Evolutionary conservation across 2,888 invertebrate species (phyloP).

Genomic region (Operophtera brumata): DNA sequence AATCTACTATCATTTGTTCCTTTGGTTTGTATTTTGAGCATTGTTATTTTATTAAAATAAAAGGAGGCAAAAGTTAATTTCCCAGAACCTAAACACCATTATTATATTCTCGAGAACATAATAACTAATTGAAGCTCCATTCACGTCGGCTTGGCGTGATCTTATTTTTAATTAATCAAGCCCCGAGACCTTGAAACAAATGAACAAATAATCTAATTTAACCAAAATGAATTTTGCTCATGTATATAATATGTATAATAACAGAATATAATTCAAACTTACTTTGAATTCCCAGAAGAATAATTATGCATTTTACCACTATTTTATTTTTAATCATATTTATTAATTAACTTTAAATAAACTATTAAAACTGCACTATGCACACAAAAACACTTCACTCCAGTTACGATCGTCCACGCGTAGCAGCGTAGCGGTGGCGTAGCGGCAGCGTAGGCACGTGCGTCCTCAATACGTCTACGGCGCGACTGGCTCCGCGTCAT

Average conservation of each 20-base stretch:
- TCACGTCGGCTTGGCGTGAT: constrained; percentile 13
- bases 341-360: constrained; percentile 34
- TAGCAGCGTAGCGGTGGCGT: constrained; percentile 35
- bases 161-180: constrained; percentile 17
- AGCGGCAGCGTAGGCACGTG: constrained; percentile 35
- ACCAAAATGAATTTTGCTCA: not conserved
- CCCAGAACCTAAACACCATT: not conserved
- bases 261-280: constrained; percentile 32
- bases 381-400: constrained; percentile 28
- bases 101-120: not conserved
- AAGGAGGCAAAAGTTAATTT: not conserved
- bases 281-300: constrained; percentile 48
- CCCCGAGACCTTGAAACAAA: too few species aligned
- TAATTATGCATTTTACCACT: constrained; percentile 41
- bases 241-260: not conserved
- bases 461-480: constrained; percentile 41
- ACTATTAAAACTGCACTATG: constrained; percentile 33
- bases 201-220: not conserved
- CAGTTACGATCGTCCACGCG: constrained; percentile 20
- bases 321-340: constrained; percentile 44
- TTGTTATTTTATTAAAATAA: not conserved
- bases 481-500: constrained; percentile 41
- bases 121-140: constrained; percentile 19
- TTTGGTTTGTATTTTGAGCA: too few species aligned
- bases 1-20: too few species aligned